These are phyloP conservation scores for Drosophila emarginata DNA, from an alignment of 2,888 invertebrate genomes.

Conservation along the genomic window DNA sequence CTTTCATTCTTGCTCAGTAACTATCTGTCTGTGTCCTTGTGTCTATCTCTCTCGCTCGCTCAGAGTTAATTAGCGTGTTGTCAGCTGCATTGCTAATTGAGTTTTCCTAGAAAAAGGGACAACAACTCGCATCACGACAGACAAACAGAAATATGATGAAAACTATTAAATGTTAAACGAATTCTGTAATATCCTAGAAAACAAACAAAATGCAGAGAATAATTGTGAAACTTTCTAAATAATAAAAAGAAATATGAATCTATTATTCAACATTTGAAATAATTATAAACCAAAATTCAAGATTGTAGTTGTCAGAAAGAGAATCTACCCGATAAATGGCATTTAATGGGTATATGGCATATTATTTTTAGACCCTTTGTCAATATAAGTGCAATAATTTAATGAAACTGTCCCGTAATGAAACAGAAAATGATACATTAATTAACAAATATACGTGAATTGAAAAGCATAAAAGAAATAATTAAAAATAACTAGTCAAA, in stretches of 20 bases:
- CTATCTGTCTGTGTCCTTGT: constrained; percentile 43
- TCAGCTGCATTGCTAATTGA: constrained; percentile 74
- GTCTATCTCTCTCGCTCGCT: constrained; percentile 44
- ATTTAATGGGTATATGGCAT: neutral
- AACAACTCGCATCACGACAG: neutral
- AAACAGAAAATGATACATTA: neutral
- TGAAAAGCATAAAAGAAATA: neutral
- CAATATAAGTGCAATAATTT: neutral
- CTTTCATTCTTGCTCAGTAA: neutral
- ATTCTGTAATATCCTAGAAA: neutral
- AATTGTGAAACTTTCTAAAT: neutral
- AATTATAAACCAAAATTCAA: neutral
- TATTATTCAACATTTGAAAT: neutral
- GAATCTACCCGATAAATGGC: neutral
- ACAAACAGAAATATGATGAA: neutral
- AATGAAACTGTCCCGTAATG: neutral
- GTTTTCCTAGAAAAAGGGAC: constrained; percentile 23
- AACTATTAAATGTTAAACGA: neutral
- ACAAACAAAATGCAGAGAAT: neutral
- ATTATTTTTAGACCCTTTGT: neutral
- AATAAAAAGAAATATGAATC: too few species aligned
- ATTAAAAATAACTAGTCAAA: neutral
- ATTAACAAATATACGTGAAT: neutral
- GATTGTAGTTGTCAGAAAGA: neutral
- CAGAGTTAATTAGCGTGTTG: constrained; percentile 68